These are phyloP conservation scores for Hyperoodon ampullatus DNA, from an alignment of 2,113 vertebrate species.

Conservation along the genomic window DNA sequence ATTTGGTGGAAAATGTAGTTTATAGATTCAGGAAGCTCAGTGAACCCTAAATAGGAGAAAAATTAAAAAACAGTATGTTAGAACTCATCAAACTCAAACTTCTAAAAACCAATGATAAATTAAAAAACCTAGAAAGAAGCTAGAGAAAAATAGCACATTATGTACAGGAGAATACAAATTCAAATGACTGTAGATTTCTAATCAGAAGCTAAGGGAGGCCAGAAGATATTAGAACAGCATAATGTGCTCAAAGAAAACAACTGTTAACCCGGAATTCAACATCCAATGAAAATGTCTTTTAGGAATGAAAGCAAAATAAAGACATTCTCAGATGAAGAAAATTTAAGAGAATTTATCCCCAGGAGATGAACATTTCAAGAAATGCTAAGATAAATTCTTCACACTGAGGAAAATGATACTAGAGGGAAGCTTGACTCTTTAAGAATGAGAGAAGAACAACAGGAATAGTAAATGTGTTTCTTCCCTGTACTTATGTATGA, in stretches of 20 bases:
- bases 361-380: background rate
- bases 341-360: background rate
- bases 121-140: background rate
- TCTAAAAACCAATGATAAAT: background rate
- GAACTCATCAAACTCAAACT: background rate
- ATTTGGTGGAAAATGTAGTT: background rate
- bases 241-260: background rate
- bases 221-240: background rate
- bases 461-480: background rate
- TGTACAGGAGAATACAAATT: background rate
- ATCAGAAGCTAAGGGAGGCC: background rate
- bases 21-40: background rate
- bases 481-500: background rate
- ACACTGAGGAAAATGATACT: background rate
- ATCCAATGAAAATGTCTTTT: background rate
- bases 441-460: background rate
- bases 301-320: slow-evolving; percentile 2
- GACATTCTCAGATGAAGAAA: background rate
- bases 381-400: background rate
- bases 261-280: background rate
- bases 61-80: background rate
- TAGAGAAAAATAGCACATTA: background rate
- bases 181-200: background rate
- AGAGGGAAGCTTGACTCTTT: background rate
- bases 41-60: background rate